These are phyloP conservation scores for Platycheirus albimanus DNA, from an alignment of 2,888 invertebrate species.

Conservation along the genomic window DNA sequence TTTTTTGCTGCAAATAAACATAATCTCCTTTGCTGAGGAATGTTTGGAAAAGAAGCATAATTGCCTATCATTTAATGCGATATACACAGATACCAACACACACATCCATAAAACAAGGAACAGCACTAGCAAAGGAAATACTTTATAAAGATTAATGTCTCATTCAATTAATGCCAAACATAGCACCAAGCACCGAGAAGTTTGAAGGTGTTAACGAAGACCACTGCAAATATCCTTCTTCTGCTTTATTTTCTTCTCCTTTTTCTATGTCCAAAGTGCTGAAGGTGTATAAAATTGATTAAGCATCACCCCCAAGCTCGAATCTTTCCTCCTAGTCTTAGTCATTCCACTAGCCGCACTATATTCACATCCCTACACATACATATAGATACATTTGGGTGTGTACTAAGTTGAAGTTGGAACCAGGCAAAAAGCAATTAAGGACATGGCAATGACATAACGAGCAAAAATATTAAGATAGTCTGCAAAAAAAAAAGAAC, in stretches of 20 bases:
- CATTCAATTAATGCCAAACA: constrained; percentile 72
- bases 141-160: constrained; percentile 69
- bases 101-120: too few species aligned
- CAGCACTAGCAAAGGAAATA: constrained; percentile 28
- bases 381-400: background rate
- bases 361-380: background rate
- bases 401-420: constrained; percentile 8
- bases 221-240: constrained; percentile 55
- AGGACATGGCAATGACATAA: constrained; percentile 73
- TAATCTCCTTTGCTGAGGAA: background rate
- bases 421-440: constrained; percentile 70
- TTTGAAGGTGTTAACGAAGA: constrained; percentile 69
- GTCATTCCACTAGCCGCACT: too few species aligned
- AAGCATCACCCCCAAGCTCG: constrained; percentile 40
- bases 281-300: constrained; percentile 74
- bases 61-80: constrained; percentile 22
- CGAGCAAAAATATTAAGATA: constrained; percentile 74
- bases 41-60: too few species aligned
- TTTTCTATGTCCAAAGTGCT: constrained; percentile 46
- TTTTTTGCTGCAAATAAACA: background rate
- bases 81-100: background rate
- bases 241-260: constrained; percentile 13
- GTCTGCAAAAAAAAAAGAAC: constrained; percentile 54
- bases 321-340: background rate
- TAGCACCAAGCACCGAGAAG: constrained; percentile 50